Evolutionary conservation across 1,140 invertebrate genomes (phyloP).

Genomic region (Cephus cinctus): DNA sequence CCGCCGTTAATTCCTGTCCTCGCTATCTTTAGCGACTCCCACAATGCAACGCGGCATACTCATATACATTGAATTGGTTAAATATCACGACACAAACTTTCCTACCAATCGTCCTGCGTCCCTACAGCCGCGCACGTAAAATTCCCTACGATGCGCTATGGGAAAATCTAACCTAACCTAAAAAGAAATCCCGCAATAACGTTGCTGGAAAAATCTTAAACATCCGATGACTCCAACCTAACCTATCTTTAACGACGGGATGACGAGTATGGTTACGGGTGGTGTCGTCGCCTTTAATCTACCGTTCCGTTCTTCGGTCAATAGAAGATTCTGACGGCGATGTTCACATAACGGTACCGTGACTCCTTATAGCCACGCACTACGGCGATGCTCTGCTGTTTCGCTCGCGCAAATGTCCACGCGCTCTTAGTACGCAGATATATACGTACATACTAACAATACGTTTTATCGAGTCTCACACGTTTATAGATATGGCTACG

Average conservation of each 20-base stretch:
- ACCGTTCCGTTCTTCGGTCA: slow-evolving; percentile 27
- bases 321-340: slow-evolving; percentile 31
- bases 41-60: no score
- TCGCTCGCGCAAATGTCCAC: not conserved
- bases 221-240: not conserved
- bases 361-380: slow-evolving; percentile 17
- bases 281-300: slow-evolving; percentile 13
- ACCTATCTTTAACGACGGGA: not conserved
- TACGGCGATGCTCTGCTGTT: slow-evolving; percentile 16
- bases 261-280: not conserved
- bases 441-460: no score
- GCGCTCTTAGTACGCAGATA: no score
- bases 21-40: not conserved
- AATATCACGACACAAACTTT: no score
- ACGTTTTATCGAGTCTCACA: not conserved
- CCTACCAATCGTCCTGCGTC: slow-evolving; percentile 1
- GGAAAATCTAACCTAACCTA: not conserved
- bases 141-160: not conserved
- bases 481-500: not conserved
- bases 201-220: not conserved
- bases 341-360: slow-evolving; percentile 35
- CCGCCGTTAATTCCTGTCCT: slow-evolving; percentile 26
- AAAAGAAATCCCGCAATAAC: slow-evolving; percentile 11
- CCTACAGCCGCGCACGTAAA: not conserved
- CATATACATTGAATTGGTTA: no score